These are phyloP conservation scores for Orthonyx spaldingii DNA, from an alignment of 2,113 vertebrate species.

Conservation along the genomic window DNA sequence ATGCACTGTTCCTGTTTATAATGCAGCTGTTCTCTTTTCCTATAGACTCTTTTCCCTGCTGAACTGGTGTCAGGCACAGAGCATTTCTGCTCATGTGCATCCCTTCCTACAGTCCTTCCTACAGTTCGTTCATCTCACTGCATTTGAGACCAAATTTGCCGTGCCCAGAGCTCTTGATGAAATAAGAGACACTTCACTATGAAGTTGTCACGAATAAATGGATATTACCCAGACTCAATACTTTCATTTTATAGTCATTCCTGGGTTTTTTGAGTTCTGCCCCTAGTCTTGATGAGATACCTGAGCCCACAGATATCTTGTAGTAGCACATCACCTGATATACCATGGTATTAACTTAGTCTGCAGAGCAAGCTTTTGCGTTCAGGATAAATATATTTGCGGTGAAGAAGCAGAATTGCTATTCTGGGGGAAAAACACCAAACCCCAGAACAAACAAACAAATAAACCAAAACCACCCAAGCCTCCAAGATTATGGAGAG, in stretches of 20 bases:
- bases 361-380: background rate
- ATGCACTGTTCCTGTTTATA: background rate
- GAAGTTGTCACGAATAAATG: background rate
- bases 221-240: background rate
- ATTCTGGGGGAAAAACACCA: accelerated
- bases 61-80: background rate
- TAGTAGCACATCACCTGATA: background rate
- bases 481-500: background rate
- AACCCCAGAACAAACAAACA: background rate
- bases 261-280: background rate
- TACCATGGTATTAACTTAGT: background rate
- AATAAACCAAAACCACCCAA: background rate
- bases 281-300: background rate
- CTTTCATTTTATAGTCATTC: background rate
- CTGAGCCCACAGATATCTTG: accelerated
- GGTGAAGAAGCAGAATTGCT: background rate
- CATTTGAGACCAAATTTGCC: background rate
- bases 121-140: background rate
- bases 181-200: background rate
- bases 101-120: background rate
- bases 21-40: background rate
- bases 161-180: background rate
- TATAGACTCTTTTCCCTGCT: background rate
- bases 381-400: background rate
- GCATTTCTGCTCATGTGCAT: background rate